Base-by-base conservation (phyloP, 2,888 invertebrate genomes). In the Mellilla xanthometata region DNA sequence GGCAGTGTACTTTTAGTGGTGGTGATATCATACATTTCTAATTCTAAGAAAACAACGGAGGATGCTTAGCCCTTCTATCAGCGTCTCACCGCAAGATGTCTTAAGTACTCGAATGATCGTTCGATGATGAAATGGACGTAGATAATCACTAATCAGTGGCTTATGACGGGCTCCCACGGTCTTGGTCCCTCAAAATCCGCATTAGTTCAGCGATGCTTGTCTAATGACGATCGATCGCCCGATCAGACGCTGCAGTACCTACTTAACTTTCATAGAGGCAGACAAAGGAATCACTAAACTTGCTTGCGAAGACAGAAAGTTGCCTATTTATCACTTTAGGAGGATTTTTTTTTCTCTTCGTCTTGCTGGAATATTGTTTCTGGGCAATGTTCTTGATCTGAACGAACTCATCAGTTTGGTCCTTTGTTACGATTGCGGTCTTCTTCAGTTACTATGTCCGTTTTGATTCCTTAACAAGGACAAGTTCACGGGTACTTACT, bases 171-270 rank as follows among this genome's bases (percentile, higher is more conserved):
- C 26, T 49, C 44, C 34, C 49, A 45, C 39, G 39, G 28, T 24
- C 35, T 9, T 34, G 35, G 22, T 34, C 30, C 49, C 41, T 24
- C 49, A 19, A 46, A 41, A 39, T 49, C 34, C 41, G 46, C 36
- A 44, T 49, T 34, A 49, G 45, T 9, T 29, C 42, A 39, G 23
- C 38, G 41, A 45, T 34, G 49, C 49, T 45, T 35, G 41, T 23
- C 45, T 49, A 44, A 49, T 40, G 39, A 23, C 23, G 29, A 44
- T 44, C 49, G 31, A 39, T 42, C 29, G 29, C 3, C 27, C 12
- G 28, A 10, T 32, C 34, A 23, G 8, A 8, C 35, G 15, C 11
- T 35, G 35, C 35, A 26, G 15, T 22, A 19, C 6, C 15, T 19
- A 28, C 28, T 36, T 36, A 35, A 35, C 35, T 27, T 26, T 10